Evolutionary conservation across 2,113 vertebrate genomes (phyloP).

Genomic region (Cavia porcellus): DNA sequence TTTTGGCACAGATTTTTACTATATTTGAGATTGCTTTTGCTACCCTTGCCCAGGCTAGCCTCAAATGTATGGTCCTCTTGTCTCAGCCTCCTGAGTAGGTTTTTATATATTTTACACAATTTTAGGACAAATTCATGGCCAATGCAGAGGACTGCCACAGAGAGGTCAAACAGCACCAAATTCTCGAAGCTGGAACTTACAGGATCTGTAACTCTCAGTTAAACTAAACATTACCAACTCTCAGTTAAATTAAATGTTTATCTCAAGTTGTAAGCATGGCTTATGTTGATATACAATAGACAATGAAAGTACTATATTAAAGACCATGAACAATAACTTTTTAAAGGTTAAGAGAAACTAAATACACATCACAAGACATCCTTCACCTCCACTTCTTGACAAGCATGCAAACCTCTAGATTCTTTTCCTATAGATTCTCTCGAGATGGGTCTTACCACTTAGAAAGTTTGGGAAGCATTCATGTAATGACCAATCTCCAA

Average conservation of each 20-base stretch:
- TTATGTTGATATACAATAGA: background rate
- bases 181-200: background rate
- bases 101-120: slow-evolving; percentile 55
- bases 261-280: background rate
- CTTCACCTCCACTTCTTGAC: background rate
- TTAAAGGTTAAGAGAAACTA: background rate
- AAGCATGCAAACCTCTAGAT: background rate
- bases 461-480: background rate
- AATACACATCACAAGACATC: background rate
- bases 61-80: background rate
- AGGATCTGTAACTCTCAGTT: background rate
- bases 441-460: background rate
- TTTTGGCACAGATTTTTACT: background rate
- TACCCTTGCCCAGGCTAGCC: background rate
- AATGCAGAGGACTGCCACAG: background rate
- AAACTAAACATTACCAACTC: background rate
- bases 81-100: background rate
- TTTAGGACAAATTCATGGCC: slow-evolving; percentile 83
- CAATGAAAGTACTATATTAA: background rate
- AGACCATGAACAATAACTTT: background rate
- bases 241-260: background rate
- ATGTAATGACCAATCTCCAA: background rate
- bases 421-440: background rate
- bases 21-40: no score
- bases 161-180: background rate